phyloP scores from a whole-genome alignment of 2,113 vertebrate species.

The Phycodurus eques region DNA sequence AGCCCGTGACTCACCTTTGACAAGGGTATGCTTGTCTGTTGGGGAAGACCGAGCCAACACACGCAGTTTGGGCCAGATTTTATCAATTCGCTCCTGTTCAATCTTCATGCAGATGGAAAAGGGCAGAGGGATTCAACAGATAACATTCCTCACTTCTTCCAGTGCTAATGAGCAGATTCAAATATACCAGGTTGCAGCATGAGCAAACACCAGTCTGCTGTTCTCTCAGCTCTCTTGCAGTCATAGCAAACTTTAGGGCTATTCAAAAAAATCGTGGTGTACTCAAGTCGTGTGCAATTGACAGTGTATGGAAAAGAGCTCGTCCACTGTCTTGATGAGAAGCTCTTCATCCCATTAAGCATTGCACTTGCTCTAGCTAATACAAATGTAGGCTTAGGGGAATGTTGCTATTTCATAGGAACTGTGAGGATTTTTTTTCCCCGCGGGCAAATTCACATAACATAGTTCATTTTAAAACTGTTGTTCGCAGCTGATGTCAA shows the following conservation, averaged over 20 bases:
- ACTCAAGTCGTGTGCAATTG: constrained; percentile 15
- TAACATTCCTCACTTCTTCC: background rate
- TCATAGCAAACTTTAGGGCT: background rate
- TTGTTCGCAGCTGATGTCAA: background rate
- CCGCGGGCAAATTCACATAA: background rate
- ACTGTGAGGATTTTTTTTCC: background rate
- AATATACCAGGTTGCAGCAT: constrained; percentile 4
- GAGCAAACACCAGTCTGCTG: constrained; percentile 12
- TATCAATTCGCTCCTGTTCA: constrained; percentile 89
- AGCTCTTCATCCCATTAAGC: constrained; percentile 18
- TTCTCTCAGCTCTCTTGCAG: constrained; percentile 6
- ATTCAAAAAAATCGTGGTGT: constrained; percentile 11
- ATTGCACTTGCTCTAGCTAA: constrained; percentile 12
- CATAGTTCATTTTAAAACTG: background rate
- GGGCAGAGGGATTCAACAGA: background rate
- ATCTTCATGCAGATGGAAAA: constrained; percentile 67
- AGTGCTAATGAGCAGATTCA: constrained; percentile 21
- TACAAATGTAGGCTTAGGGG: background rate
- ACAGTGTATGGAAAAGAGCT: constrained; percentile 10
- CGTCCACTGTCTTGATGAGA: constrained; percentile 10
- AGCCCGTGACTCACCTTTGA: constrained; percentile 78
- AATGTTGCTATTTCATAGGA: background rate
- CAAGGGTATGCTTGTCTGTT: constrained; percentile 87
- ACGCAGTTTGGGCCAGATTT: constrained; percentile 89
- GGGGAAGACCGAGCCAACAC: constrained; percentile 87